These are phyloP conservation scores for Tenrec ecaudatus DNA, from an alignment of 2,113 vertebrate genomes.

Conservation along the genomic window DNA sequence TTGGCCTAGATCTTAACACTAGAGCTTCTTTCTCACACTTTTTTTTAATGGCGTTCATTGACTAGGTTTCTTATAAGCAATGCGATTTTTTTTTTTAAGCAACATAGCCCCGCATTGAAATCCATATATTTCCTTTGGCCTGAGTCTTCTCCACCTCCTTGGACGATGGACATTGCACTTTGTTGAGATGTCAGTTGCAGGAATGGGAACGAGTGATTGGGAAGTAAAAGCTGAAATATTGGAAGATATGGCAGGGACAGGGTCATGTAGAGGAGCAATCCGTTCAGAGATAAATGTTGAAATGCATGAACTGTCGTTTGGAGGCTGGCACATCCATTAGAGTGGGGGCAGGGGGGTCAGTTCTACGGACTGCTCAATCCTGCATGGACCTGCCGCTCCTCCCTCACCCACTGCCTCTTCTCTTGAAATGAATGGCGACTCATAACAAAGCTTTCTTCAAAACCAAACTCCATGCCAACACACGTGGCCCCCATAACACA, in stretches of 20 bases:
- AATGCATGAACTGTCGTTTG: neutral
- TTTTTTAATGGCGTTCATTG: neutral
- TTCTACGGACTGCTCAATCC: neutral
- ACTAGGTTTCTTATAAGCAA: neutral
- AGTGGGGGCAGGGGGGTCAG: no score
- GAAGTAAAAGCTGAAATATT: neutral
- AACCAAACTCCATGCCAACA: no score
- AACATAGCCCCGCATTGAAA: neutral
- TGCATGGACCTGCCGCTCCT: neutral
- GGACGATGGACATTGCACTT: neutral
- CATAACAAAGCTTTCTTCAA: neutral
- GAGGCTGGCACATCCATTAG: neutral
- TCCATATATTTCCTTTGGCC: neutral
- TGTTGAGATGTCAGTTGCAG: neutral
- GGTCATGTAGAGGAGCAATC: neutral
- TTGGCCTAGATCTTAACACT: neutral
- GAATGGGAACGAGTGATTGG: no score
- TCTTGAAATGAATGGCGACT: neutral
- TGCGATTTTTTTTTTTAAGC: neutral
- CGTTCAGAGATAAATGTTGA: neutral
- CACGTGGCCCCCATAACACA: no score
- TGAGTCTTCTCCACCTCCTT: neutral
- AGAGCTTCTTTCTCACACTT: neutral
- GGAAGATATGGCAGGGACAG: neutral
- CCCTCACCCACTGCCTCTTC: neutral